Evolutionary conservation across 2,888 invertebrate genomes (phyloP), one percentile per base, ranked within the genome.

Genomic region (Lithodes maja): DNA sequence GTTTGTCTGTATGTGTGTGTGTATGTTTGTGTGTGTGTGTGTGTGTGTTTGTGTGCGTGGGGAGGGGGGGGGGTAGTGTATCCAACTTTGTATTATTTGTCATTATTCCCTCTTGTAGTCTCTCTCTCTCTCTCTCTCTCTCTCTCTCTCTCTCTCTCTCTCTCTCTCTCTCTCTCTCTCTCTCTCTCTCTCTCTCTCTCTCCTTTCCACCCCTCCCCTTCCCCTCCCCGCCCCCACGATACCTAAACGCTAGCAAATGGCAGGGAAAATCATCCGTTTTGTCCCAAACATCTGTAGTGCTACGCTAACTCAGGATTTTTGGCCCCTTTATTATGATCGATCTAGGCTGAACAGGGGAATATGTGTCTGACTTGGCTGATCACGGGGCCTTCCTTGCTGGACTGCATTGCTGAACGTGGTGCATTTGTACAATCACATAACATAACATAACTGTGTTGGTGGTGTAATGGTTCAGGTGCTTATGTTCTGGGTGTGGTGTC

Each of bases 161-260:
- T 52, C 61, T 15, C 81, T 12, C 68, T 33, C 79, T 12, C 7
- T 1, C 69, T 50, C 69, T 12, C 53, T 52, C 69, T 17, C 52
- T 71, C 53, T 15, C 12, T 3, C 53, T 74, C 83, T 17, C 53
- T 1, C 83, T 54, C 53, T 50, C 54, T 5, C 54, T n/a, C 52
- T 5, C 52, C 52, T 17, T 12, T 9, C n/a, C 53, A 1, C 50
- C 17, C n/a, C 33, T 7, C 7, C 85, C 17, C 69, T 33, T 33
- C 17, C 81, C 80, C 1, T 53, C 71, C 17, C 12, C 2, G 52
- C 79, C 77, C 52, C 55, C 69, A 15, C 17, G 71, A 55, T 52
- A 80, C 86, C 86, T 85, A 71, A 81, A 81, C 80, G 80, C 81
- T 80, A 81, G 52, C 80, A 81, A 86, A 86, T 86, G 86, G 69